Evolutionary conservation across 2,888 invertebrate genomes (phyloP).

Genomic region (Exephanes ischioxanthus): DNA sequence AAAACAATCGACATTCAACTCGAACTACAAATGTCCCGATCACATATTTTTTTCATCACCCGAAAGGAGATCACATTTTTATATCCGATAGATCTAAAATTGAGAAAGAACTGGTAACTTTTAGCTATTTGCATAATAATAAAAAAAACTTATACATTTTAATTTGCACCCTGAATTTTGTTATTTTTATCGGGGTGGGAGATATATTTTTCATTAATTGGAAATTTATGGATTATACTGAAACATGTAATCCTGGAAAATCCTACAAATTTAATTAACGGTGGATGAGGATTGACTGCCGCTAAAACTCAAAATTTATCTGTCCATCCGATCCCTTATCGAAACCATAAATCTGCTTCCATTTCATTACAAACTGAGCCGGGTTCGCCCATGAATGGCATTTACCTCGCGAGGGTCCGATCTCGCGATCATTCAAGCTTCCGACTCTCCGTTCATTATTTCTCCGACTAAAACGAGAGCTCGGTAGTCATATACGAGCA

Average conservation of each 20-base stretch:
- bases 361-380: background rate
- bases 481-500: constrained; percentile 8
- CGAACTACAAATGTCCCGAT: background rate
- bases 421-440: constrained; percentile 43
- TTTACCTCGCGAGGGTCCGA: background rate
- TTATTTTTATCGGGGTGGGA: background rate
- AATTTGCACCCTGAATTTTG: background rate
- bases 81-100: background rate
- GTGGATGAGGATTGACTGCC: background rate
- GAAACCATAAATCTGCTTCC: background rate
- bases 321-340: background rate
- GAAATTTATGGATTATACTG: background rate
- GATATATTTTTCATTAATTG: background rate
- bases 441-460: constrained; percentile 23
- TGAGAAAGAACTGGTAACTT: background rate
- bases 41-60: background rate
- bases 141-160: background rate
- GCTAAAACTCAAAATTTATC: background rate
- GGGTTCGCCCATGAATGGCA: constrained; percentile 1
- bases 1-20: constrained; percentile 27
- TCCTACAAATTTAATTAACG: background rate
- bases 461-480: constrained; percentile 34
- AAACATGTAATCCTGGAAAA: background rate
- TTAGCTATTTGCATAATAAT: background rate
- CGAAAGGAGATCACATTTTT: background rate